Base-by-base conservation (phyloP, 2,888 invertebrate genomes). In the Scaptomyza cyrtandrae region DNA sequence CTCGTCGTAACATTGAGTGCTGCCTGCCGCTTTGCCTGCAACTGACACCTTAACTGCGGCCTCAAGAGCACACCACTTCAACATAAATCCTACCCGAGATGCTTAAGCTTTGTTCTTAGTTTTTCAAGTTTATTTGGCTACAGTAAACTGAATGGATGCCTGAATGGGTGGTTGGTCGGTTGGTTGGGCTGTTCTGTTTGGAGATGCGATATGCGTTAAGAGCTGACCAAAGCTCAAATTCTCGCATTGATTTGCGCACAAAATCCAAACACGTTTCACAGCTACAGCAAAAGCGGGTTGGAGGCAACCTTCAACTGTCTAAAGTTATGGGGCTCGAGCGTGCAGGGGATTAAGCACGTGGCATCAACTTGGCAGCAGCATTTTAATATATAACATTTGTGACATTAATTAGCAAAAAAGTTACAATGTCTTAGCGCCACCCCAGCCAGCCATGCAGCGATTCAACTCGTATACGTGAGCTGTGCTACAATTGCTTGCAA, bases 321-420 rank as follows among this genome's bases (percentile, higher is more conserved):
- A 76, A 86, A 85, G 83, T 85, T 85, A 63, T 79, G 80, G 58
- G 70, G 67, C 48, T 61, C 44, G 37, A 41, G 58, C 83, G 76
- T 78, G 75, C 65, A 58, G 55, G 67, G 82, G 78, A 80, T 82
- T 82, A 86, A 68, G 58, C 75, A 75, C 84, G 76, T 73, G 78
- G 65, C 68, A 58, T 41, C 31, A 56, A 71, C 60, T 54, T 58
- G 45, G 7, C 48, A 41, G 52, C 55, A 44, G 52, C 55, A 35
- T 60, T 72, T 62, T 64, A 77, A 67, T 73, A 74, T 69, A 78
- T 59, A 66, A 63, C 63, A 69, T 63, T 83, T 77, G 73, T 72
- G 78, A 83, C 86, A 80, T 80, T 84, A 84, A 86, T 86, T 86
- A 84, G 81, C 81, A 60, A 50, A 73, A 72, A 79, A 68, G 71